These are phyloP conservation scores for Hyaena hyaena DNA, from an alignment of 2,113 vertebrate genomes.

Conservation along the genomic window DNA sequence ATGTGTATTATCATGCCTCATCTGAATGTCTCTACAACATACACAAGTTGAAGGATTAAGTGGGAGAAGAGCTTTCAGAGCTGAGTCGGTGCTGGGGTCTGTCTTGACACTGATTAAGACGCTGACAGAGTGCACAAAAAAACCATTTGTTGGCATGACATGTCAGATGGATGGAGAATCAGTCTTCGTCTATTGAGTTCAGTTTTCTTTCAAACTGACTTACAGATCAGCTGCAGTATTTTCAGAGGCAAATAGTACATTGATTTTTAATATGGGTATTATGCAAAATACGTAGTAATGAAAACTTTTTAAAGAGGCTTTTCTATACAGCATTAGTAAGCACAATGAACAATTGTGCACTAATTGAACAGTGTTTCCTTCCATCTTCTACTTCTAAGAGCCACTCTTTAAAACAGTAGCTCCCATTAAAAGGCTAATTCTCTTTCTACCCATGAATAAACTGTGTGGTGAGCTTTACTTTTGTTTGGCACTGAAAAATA, in stretches of 20 bases:
- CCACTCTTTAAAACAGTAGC: constrained; percentile 69
- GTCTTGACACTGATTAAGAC: constrained; percentile 94
- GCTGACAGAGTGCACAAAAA: constrained; percentile 95
- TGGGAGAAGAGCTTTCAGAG: constrained; percentile 87
- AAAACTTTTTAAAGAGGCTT: constrained; percentile 80
- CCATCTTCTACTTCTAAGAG: constrained; percentile 63
- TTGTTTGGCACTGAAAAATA: constrained; percentile 85
- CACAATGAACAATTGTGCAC: constrained; percentile 67
- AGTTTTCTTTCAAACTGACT: constrained; percentile 88
- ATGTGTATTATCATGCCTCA: constrained; percentile 86
- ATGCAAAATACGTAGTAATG: constrained; percentile 76
- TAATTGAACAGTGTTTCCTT: constrained; percentile 65
- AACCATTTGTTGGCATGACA: constrained; percentile 94
- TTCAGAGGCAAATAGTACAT: constrained; percentile 75
- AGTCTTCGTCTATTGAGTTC: constrained; percentile 92
- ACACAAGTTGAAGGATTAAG: constrained; percentile 84
- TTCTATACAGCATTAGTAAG: constrained; percentile 72
- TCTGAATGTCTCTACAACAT: constrained; percentile 89
- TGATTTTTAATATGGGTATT: constrained; percentile 82
- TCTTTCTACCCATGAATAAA: constrained; percentile 79
- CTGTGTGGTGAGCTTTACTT: constrained; percentile 79
- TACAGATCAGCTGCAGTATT: constrained; percentile 82
- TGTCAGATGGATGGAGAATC: constrained; percentile 93
- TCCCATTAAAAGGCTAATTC: constrained; percentile 75
- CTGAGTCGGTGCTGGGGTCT: constrained; percentile 84